Base-by-base conservation (phyloP, 2,113 vertebrate genomes). In the Vimba vimba region DNA sequence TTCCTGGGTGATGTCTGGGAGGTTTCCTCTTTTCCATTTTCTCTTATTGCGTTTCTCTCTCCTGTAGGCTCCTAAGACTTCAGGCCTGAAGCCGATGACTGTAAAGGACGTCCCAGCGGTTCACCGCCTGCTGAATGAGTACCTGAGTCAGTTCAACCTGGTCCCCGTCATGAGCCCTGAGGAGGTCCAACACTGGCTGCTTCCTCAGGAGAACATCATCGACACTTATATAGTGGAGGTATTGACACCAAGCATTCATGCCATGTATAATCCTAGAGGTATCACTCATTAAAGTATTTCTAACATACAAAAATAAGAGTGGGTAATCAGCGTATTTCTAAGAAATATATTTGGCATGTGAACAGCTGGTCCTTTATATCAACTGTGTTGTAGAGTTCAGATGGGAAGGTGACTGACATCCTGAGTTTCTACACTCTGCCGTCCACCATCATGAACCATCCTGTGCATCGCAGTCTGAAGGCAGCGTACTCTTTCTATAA, bases 401-500 rank as follows among this genome's bases (percentile, higher is more conserved):
- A 94, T 0, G 97, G 97, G 17, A 96, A 97, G 84, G 95, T 99
- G 92, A 99, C 98, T 0, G 98, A 99, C 83, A 95, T 99, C 91
- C 90, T 99, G 92, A 99, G 98, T 94, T 99, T 99, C 92, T 99
- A 99, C 91, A 99, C 98, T 0, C 95, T 99, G 92, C 98, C 98
- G 71, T 99, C 98, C 81, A 99, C 98, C 93, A 99, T 99, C 92
- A 99, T 99, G 98, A 99, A 98, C 91, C 98, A 99, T 93, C 96
- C 97, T 0, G 96, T 97, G 83, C 98, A 99, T 93, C 98, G 96
- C 94, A 99, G 97, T 91, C 96, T 99, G 87, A 99, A 99, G 92
- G 98, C 98, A 23, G 98, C 98, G 6, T 99, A 99, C 83, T 99
- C 98, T 89, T 99, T 99, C 95, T 99, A 99, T 95, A 99, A 99